Base-by-base conservation (phyloP, 2,888 invertebrate genomes). In the Drosophila hamatofila region DNA sequence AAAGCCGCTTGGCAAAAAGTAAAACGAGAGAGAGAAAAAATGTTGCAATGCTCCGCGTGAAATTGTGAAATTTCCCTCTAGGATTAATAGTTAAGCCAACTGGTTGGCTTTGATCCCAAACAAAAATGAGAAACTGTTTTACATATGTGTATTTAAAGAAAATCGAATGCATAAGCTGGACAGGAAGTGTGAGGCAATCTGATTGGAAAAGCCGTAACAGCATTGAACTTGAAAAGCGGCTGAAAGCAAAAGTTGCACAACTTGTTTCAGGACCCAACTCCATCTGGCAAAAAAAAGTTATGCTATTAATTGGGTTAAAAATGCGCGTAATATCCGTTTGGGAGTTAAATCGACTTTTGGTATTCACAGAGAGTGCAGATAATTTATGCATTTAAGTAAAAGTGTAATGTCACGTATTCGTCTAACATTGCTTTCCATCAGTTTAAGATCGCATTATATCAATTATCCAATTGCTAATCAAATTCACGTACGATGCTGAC, bases 391-490 rank as follows among this genome's bases (percentile, higher is more conserved):
- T 51, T 60, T 60, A 42, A 51, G 56, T 66, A 66, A 66, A 66
- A 66, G 66, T 66, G 46, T 66, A 33, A 18, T 30, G 66, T 48
- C 46, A 51, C 25, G 52, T 39, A 37, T 54, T 48, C 54, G 46
- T 39, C 39, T 27, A 25, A 51, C 59, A 65, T 48, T 75, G 68
- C 76, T 80, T 84, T 78, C 68, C 65, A 78, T 57, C 77, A 57
- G 62, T 67, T 65, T 64, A 54, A 60, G 72, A 82, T 76, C 63
- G 75, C 59, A 89, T 86, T 86, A 87, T 80, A 80, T 78, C 80
- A 89, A 87, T 89, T 87, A 87, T 89, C 85, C 89, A 78, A 87
- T 85, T 81, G 88, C 72, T 81, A 83, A 89, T 87, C 74, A 81
- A 81, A 83, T 84, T 65, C 85, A 87, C 89, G 87, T 87, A 87